These are phyloP conservation scores for Colostygia pectinataria DNA, from an alignment of 2,888 invertebrate species.

Conservation along the genomic window DNA sequence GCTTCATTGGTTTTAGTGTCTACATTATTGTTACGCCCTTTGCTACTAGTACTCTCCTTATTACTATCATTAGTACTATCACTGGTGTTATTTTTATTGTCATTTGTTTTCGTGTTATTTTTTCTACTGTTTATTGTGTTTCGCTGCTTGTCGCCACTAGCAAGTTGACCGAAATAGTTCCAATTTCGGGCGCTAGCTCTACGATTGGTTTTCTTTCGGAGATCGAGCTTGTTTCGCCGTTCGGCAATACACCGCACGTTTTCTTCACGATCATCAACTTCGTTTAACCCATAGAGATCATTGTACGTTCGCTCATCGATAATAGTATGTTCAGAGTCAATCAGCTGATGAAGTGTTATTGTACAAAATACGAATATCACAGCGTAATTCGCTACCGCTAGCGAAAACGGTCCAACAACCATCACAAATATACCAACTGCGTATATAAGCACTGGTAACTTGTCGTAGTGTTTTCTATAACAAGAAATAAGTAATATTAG, in stretches of 20 bases:
- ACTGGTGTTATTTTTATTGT: neutral
- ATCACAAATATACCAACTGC: slow-evolving; percentile 79
- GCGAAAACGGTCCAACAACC: slow-evolving; percentile 83
- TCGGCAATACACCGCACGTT: neutral
- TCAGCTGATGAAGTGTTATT: slow-evolving; percentile 15
- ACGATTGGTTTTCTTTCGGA: neutral
- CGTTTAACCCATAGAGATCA: neutral
- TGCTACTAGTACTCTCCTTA: slow-evolving; percentile 14
- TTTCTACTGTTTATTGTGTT: neutral
- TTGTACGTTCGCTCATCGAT: slow-evolving; percentile 2
- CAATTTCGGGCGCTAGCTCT: neutral
- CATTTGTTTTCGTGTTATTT: neutral
- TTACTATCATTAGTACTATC: slow-evolving; percentile 4
- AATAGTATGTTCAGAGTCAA: slow-evolving; percentile 7
- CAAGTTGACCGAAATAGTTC: slow-evolving; percentile 4
- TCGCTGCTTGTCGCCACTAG: neutral
- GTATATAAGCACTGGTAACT: slow-evolving; percentile 69
- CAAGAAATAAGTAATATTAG: neutral
- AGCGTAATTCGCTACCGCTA: slow-evolving; percentile 83
- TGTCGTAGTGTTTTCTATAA: slow-evolving; percentile 13
- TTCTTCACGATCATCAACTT: neutral
- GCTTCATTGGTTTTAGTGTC: no score
- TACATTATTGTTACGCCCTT: slow-evolving; percentile 17
- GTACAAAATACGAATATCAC: slow-evolving; percentile 3
- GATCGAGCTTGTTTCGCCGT: neutral